Evolutionary conservation across 2,113 vertebrate species (phyloP).

Genomic region (Cranoglanis bouderius): DNA sequence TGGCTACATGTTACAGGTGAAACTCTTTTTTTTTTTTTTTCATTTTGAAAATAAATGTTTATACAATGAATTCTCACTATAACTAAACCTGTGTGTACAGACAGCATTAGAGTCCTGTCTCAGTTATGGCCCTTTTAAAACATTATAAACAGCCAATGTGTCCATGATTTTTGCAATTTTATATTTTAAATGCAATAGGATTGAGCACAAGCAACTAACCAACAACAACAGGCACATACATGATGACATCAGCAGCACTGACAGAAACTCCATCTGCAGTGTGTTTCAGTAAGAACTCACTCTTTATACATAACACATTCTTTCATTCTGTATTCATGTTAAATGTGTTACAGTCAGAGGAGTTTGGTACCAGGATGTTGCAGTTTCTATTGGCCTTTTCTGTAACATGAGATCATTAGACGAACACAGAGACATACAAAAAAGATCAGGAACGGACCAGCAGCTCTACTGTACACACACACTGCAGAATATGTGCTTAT

Average conservation of each 20-base stretch:
- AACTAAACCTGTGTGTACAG: neutral
- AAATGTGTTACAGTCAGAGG: neutral
- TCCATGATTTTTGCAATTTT: neutral
- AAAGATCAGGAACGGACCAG: too few relatives aligned
- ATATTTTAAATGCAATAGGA: neutral
- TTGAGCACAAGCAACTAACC: neutral
- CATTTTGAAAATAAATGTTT: too few relatives aligned
- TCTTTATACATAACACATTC: neutral
- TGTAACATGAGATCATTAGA: too few relatives aligned
- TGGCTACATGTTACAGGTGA: conserved; percentile 2
- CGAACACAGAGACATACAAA: neutral
- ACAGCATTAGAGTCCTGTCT: neutral
- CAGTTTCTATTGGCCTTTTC: neutral
- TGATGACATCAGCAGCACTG: too few relatives aligned
- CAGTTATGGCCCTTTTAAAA: neutral
- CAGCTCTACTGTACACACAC: too few relatives aligned
- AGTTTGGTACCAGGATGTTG: neutral
- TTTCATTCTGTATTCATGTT: neutral
- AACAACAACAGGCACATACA: too few relatives aligned
- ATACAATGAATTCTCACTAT: neutral
- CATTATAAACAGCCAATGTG: neutral
- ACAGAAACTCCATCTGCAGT: too few relatives aligned
- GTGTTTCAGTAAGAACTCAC: too few relatives aligned
- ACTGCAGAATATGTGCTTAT: neutral
- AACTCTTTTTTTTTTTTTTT: neutral